Base-by-base conservation (phyloP, 2,797 vertebrate genomes). In the Geotrypetes seraphini region DNA sequence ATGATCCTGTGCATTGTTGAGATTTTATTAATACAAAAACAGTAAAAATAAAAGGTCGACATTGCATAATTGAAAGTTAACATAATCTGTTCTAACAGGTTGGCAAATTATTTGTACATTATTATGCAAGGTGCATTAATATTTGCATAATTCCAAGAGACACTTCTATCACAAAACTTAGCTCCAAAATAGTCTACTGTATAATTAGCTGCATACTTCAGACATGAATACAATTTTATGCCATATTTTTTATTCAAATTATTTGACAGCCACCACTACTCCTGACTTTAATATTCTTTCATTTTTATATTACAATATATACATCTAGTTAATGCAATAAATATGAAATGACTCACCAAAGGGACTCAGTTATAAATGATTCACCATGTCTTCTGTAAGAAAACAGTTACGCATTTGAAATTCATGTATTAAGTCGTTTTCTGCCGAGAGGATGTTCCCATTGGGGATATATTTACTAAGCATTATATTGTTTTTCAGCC, bases 351-450 rank as follows among this genome's bases (percentile, higher is more conserved):
- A 53, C 42, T 61, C 54, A 36, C 43, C 50, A 53, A 65, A 49
- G 34, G 31, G 44, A 38, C 31, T 31, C 28, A 43, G 43, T 35
- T 47, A 68, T 75, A 61, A 77, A 70, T 69, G 1, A 75, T 73
- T 74, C 55, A 70, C 29, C 20, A 68, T 24, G 16, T 47, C 7
- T 11, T 70, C 52, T 39, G 26, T 41, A 55, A 41, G 56, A 55
- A 68, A 63, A 28, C 36, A 50, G 59, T 50, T n/a, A n/a, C n/a
- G n/a, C 68, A 70, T 70, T 67, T 63, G 45, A 50, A 61, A 56
- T 43, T 48, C 37, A 73, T 74, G 50, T 53, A 73, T 73, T 73
- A 75, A 71, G 74, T 37, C 71, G 66, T 59, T 61, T 14, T 25
- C 44, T 57, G 43, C 43, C 75, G 59, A 73, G 40, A 36, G 36